A percentile compares a stretch with the other conserved stretches of the same genome.
phyloP scores from a whole-genome alignment of 2,888 invertebrate species.

The Autographa pulchrina region DNA sequence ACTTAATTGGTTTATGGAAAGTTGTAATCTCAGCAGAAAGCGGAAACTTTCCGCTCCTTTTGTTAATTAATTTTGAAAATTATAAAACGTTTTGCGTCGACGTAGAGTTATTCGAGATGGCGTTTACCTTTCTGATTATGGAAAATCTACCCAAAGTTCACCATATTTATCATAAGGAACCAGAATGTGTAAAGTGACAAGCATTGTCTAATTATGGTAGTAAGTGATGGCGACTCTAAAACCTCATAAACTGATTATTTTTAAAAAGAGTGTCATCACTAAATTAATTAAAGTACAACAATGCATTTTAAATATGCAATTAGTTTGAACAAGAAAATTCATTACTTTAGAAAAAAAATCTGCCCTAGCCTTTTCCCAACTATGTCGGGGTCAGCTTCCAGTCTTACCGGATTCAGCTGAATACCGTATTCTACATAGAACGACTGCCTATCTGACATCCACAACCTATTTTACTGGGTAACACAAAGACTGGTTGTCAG shows the following conservation, averaged over 20 bases:
- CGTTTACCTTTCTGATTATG: slow-evolving; percentile 16
- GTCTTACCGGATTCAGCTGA: no score
- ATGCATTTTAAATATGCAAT: no score
- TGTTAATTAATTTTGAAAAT: slow-evolving; percentile 45
- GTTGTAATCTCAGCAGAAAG: slow-evolving; percentile 36
- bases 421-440: no score
- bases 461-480: no score
- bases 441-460: no score
- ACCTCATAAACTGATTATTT: not conserved
- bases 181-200: not conserved
- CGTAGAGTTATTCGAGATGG: slow-evolving; percentile 25
- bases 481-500: no score
- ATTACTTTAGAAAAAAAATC: no score
- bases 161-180: not conserved
- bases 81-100: slow-evolving; percentile 36
- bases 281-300: no score
- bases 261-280: no score
- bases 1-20: slow-evolving; percentile 46
- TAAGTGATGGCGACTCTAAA: not conserved
- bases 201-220: slow-evolving; percentile 5
- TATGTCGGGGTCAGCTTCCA: no score
- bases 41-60: slow-evolving; percentile 29
- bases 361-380: no score
- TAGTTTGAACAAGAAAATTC: no score
- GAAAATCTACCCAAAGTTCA: not conserved